Evolutionary conservation across 2,888 invertebrate genomes (phyloP).

Genomic region (Spodoptera exigua): DNA sequence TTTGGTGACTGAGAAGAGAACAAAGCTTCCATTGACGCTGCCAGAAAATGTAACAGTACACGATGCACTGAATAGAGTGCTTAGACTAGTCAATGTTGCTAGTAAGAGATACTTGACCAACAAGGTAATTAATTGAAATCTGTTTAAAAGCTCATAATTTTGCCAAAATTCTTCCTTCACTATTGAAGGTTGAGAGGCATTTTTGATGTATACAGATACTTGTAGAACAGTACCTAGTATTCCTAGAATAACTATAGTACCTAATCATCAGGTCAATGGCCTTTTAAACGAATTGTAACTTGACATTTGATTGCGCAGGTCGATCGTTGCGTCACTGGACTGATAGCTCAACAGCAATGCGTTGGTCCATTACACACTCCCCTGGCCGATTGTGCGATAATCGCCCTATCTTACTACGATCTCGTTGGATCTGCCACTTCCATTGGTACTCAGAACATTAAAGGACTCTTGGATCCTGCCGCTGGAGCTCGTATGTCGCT

Average conservation of each 20-base stretch:
- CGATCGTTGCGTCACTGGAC: conserved; percentile 97
- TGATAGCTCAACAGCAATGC: conserved; percentile 99
- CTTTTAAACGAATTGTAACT: not conserved
- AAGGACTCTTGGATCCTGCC: conserved; percentile 94
- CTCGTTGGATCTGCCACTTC: conserved; percentile 97
- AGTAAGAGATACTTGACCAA: conserved; percentile 98
- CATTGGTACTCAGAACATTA: conserved; percentile 99
- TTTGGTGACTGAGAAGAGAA: conserved; percentile 85
- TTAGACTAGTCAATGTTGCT: conserved; percentile 96
- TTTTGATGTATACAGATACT: no score
- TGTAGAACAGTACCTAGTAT: no score
- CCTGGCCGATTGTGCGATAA: conserved; percentile 97
- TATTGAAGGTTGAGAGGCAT: no score
- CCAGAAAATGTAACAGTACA: conserved; percentile 90
- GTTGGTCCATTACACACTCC: conserved; percentile 99
- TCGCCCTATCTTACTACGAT: conserved; percentile 95
- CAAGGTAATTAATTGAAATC: conserved; percentile 89
- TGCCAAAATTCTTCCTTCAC: no score
- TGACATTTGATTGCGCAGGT: conserved; percentile 76
- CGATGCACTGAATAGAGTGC: conserved; percentile 93
- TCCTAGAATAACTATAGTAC: no score
- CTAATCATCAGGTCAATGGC: no score
- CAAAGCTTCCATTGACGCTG: conserved; percentile 87
- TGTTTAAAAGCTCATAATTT: no score
- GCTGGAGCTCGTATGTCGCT: conserved; percentile 98